These are phyloP conservation scores for Pomatorhinus ruficollis DNA, from an alignment of 2,113 vertebrate species.

Conservation along the genomic window DNA sequence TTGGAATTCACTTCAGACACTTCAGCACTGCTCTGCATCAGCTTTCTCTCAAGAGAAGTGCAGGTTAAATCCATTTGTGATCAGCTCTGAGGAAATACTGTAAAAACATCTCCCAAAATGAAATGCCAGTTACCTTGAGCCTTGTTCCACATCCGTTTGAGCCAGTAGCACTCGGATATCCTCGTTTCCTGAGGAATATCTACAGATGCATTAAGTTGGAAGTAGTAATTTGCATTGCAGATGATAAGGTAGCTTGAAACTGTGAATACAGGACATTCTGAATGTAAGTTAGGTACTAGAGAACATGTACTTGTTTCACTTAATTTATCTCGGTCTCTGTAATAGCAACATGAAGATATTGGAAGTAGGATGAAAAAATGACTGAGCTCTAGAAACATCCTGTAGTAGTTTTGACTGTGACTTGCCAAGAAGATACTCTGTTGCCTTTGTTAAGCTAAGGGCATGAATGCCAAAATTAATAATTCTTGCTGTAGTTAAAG, in stretches of 20 bases:
- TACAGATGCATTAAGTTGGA: background rate
- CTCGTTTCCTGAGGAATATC: background rate
- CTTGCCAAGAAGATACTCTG: slow-evolving; percentile 70
- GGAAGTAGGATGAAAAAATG: background rate
- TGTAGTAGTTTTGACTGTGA: slow-evolving; percentile 63
- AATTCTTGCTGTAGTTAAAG: slow-evolving; percentile 66
- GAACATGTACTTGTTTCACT: background rate
- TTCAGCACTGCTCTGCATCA: background rate
- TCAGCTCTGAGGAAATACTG: background rate
- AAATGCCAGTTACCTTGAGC: slow-evolving; percentile 3
- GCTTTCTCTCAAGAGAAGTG: background rate
- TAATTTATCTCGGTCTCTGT: slow-evolving; percentile 34
- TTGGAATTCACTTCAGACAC: background rate
- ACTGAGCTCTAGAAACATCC: slow-evolving; percentile 60
- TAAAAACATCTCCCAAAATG: background rate
- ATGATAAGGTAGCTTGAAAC: slow-evolving; percentile 32
- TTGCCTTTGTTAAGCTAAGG: slow-evolving; percentile 74
- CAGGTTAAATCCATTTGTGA: background rate
- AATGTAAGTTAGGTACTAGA: slow-evolving; percentile 53
- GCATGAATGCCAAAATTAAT: slow-evolving; percentile 71
- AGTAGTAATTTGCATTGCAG: background rate
- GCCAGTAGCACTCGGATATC: background rate
- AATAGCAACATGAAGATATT: background rate
- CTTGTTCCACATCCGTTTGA: background rate
- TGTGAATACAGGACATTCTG: slow-evolving; percentile 57